Base-by-base conservation (phyloP, 2,888 invertebrate genomes). In the Tiliacea aurago region DNA sequence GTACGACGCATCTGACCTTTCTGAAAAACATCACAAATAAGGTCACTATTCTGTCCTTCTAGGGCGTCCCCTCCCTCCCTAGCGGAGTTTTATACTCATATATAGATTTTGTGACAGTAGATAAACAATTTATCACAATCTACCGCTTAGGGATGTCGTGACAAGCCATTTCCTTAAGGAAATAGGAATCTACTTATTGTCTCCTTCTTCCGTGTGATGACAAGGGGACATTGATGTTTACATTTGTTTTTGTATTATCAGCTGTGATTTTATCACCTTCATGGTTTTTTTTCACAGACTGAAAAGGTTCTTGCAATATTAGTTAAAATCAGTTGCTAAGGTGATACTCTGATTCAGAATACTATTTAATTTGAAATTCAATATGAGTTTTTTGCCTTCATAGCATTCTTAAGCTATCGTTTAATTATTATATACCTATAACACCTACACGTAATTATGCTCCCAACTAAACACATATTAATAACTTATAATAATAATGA, bases 161-260 rank as follows among this genome's bases (percentile, higher is more conserved):
- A 71, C 71, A 77, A 33, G 28, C 43, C 45, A 61, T 78, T 83
- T 83, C 83, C 83, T 53, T 3, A 11, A 58, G 80, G 70, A 73
- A 65, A 79, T 67, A 49, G 65, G 37, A 47, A 58, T 56, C 53
- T 59, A 67, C 66, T 67, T 55, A 78, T 78, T 61, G 55, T 47
- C 58, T 47, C 9, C 55, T 11, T 23, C 41, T 83, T 73, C 69
- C 66, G 59, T 45, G 1, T 15, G 6, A 41, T 55, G 45, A 66
- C 79, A 51, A 1, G 15, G 10, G 0, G 10, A 47, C 23, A 58
- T 56, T 13, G 7, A 51, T 41, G 23, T 28, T 28, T 45, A 51
- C 37, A 37, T 53, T 63, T 49, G 4, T 41, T 53, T 47, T 59
- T 59, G 37, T 13, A 51, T 20, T 69, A 15, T 23, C 20, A 37